A percentile compares a stretch with the other conserved stretches of the same genome.
phyloP scores from a whole-genome alignment of 2,113 vertebrate genomes.

The Corythaeola cristata region DNA sequence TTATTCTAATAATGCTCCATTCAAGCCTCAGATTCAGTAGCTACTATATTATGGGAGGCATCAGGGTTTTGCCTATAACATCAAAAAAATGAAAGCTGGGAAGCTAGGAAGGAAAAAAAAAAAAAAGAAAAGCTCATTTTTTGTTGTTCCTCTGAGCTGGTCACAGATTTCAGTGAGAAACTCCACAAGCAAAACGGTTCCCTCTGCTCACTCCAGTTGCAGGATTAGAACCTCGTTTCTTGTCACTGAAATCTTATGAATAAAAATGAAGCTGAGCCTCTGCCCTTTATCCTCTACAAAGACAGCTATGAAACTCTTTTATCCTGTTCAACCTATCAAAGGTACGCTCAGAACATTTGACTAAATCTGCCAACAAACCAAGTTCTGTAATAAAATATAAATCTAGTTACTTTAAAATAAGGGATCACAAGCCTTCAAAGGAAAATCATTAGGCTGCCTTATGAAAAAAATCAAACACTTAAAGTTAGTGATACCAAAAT shows the following conservation, averaged over 20 bases:
- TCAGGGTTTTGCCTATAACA: background rate
- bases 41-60: background rate
- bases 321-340: slow-evolving; percentile 58
- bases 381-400: slow-evolving; percentile 50
- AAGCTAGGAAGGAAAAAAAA: background rate
- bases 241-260: slow-evolving; percentile 6
- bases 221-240: slow-evolving; percentile 51
- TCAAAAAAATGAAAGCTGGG: background rate
- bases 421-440: slow-evolving; percentile 31
- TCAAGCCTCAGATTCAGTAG: background rate
- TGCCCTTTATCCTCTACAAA: slow-evolving; percentile 62
- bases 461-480: slow-evolving; percentile 19
- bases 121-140: background rate
- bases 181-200: background rate
- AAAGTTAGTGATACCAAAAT: background rate
- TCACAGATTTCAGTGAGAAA: background rate
- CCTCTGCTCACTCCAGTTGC: background rate
- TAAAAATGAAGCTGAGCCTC: slow-evolving; percentile 53
- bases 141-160: background rate
- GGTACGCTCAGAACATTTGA: slow-evolving; percentile 31
- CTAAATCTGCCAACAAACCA: slow-evolving; percentile 55
- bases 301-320: slow-evolving; percentile 44
- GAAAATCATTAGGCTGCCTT: slow-evolving; percentile 18
- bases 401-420: slow-evolving; percentile 44
- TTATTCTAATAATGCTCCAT: background rate